phyloP scores from a whole-genome alignment of 2,797 vertebrate species.

The Coreius guichenoti region DNA sequence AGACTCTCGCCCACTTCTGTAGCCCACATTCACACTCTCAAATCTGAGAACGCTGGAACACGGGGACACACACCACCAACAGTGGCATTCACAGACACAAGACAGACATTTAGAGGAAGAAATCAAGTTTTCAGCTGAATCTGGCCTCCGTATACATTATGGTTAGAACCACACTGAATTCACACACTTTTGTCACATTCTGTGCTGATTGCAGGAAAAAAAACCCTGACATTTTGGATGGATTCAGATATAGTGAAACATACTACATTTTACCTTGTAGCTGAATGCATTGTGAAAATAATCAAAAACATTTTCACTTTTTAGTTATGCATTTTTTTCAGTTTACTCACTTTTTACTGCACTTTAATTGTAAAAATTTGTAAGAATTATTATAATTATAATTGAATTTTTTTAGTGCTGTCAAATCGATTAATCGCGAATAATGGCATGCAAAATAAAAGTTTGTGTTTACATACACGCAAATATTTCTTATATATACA shows the following conservation, averaged over 20 bases:
- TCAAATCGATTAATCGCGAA: no score
- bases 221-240: neutral
- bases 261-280: neutral
- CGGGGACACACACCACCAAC: slow-evolving; percentile 44
- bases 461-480: no score
- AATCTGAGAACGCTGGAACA: slow-evolving; percentile 36
- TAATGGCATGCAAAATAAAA: no score
- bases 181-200: slow-evolving; percentile 19
- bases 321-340: neutral
- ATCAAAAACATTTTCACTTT: neutral
- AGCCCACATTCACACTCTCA: slow-evolving; percentile 46
- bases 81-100: slow-evolving; percentile 3
- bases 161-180: slow-evolving; percentile 13
- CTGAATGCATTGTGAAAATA: neutral
- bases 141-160: neutral
- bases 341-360: neutral
- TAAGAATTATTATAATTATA: neutral
- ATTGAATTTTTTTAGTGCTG: no score
- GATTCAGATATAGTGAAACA: neutral
- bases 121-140: slow-evolving; percentile 18
- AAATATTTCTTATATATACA: no score
- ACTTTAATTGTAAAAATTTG: no score
- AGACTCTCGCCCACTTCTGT: slow-evolving; percentile 58
- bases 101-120: neutral
- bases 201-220: neutral